A percentile compares a stretch with the other conserved stretches of the same genome.
Evolutionary conservation across 2,888 invertebrate species (phyloP).

Genomic region (Thymelicus sylvestris): DNA sequence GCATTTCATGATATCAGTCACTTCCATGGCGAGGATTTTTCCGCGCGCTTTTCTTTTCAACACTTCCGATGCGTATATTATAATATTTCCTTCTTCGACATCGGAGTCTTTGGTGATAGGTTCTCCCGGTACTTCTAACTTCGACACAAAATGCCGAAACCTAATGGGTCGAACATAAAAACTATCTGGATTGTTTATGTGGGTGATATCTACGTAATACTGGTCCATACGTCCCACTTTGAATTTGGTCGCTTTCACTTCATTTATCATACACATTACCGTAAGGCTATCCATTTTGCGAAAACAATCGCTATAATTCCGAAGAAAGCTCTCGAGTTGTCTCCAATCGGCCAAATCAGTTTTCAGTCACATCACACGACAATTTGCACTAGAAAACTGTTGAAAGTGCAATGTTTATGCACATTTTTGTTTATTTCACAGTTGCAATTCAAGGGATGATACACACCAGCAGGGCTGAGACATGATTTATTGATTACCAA

Average conservation of each 20-base stretch:
- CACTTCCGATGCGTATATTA: background rate
- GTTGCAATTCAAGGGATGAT: background rate
- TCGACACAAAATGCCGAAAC: constrained; percentile 33
- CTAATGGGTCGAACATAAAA: constrained; percentile 39
- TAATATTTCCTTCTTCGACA: constrained; percentile 2
- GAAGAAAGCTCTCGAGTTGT: no score
- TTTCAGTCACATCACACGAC: background rate
- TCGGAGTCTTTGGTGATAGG: background rate
- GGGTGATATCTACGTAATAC: constrained; percentile 31
- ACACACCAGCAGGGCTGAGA: background rate
- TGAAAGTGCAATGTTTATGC: background rate
- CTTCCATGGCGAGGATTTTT: background rate
- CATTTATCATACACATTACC: constrained; percentile 1
- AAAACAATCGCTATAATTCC: background rate
- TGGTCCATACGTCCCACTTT: background rate
- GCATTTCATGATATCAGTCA: constrained; percentile 2
- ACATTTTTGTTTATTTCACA: background rate
- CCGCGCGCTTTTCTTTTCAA: constrained; percentile 2
- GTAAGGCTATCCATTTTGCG: background rate
- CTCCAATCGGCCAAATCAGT: background rate
- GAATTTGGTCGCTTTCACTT: background rate
- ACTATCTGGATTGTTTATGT: constrained; percentile 34
- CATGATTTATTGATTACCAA: background rate
- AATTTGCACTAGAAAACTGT: background rate
- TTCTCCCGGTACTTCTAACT: constrained; percentile 15